A percentile compares a stretch with the other conserved stretches of the same genome.
Evolutionary conservation across 37 sponge, comb jelly and placozoan genomes (phyloP).

Genomic region (Crambe crambe): DNA sequence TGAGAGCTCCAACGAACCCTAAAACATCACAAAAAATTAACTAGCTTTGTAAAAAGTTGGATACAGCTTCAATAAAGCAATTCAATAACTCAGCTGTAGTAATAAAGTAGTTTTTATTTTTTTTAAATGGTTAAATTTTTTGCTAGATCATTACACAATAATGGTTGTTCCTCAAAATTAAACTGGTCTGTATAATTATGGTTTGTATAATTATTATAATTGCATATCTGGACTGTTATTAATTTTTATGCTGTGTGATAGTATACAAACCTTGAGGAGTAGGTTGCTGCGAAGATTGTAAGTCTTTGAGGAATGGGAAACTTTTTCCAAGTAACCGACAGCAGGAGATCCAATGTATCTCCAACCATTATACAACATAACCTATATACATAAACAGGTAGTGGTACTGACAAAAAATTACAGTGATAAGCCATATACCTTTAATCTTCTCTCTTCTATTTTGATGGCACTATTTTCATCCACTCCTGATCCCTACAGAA

Average conservation of each 20-base stretch:
- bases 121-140: too few species aligned
- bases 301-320: conserved; percentile 5
- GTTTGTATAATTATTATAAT: too few species aligned
- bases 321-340: conserved; percentile 38
- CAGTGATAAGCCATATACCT: too few species aligned
- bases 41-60: not conserved
- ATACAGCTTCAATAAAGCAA: too few species aligned
- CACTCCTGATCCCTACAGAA: conserved; percentile 11
- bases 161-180: too few species aligned
- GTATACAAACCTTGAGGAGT: conserved; percentile 16
- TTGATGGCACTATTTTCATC: conserved; percentile 8
- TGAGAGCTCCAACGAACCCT: conserved; percentile 51
- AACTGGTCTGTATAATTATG: too few species aligned
- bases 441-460: conserved; percentile 56
- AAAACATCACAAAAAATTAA: not conserved
- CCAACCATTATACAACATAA: conserved; percentile 56
- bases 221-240: too few species aligned
- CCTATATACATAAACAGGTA: conserved; percentile 2
- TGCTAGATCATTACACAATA: too few species aligned
- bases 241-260: too few species aligned
- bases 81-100: too few species aligned
- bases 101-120: too few species aligned
- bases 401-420: too few species aligned
- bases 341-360: conserved; percentile 18
- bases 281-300: conserved; percentile 21